phyloP scores from a whole-genome alignment of 2,113 vertebrate species.

The Acanthisitta chloris region DNA sequence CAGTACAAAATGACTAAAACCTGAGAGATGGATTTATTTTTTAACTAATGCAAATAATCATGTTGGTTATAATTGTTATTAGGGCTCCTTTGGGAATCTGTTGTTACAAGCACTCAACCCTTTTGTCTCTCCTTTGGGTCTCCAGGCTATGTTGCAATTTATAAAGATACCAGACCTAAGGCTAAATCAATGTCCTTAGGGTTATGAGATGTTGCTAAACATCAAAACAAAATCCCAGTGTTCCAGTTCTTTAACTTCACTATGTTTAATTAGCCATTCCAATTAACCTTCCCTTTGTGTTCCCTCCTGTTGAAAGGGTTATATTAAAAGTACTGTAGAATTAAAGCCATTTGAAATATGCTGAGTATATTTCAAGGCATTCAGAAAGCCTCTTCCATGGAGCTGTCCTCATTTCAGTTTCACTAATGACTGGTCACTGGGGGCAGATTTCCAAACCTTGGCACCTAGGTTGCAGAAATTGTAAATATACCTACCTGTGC shows the following conservation, averaged over 20 bases:
- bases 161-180: conserved; percentile 60
- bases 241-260: conserved; percentile 62
- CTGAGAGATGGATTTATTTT: conserved; percentile 64
- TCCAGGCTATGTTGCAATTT: conserved; percentile 46
- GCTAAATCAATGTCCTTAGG: conserved; percentile 63
- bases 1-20: conserved; percentile 29
- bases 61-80: conserved; percentile 68
- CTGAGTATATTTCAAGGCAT: conserved; percentile 44
- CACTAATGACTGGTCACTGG: background rate
- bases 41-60: conserved; percentile 65
- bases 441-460: conserved; percentile 36
- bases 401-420: conserved; percentile 46
- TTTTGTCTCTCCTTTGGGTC: conserved; percentile 59
- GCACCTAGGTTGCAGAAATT: conserved; percentile 36
- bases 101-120: conserved; percentile 57
- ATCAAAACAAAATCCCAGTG: conserved; percentile 59
- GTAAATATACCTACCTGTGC: background rate
- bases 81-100: conserved; percentile 63
- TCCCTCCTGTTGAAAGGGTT: conserved; percentile 69
- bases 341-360: conserved; percentile 53
- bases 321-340: conserved; percentile 49
- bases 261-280: conserved; percentile 71
- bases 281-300: conserved; percentile 69
- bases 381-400: conserved; percentile 6
- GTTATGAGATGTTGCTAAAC: conserved; percentile 48